Evolutionary conservation across 1,140 invertebrate species (phyloP), one percentile per base, ranked within the genome.

Genomic region (Drosophila santomea): DNA sequence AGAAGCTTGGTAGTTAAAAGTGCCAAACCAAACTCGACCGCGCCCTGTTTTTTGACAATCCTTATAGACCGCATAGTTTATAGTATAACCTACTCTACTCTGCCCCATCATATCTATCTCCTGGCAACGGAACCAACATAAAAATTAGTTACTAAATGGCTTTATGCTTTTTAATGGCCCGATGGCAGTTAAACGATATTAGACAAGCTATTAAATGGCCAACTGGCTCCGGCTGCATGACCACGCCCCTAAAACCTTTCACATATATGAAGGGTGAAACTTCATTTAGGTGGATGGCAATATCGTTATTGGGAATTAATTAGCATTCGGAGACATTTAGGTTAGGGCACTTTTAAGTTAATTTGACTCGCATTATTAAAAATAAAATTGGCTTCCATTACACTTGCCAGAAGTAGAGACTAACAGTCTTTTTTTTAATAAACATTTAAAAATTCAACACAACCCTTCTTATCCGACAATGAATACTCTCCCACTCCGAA

Each of bases 141-240:
- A 77, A 89, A 89, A 89, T 89, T 89, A 89, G 89, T 89, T 89
- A 89, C 84, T 78, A 89, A 89, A 89, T 89, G 84, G 89, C 84
- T 84, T 84, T 89, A 89, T 89, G 84, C 84, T 89, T 89, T 89
- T 89, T 89, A 89, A 89, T 89, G 84, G 78, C 64, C 72, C 82
- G 74, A 63, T 81, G 79, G 84, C 80, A 89, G 76, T 89, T 89
- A 88, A 80, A 89, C 77, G 84, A 89, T 89, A 89, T 89, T 89
- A 89, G 84, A 89, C 80, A 89, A 83, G 84, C 85, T 80, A 89
- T 89, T 89, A 89, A 80, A 77, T 68, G 68, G 74, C 74, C 63
- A 69, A 41, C 59, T 59, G 48, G 55, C 23, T 61, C 35, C 48
- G 43, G 32, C 55, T 44, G 45, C 35, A 62, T 15, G 36, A 39